Percentiles rank a stretch among this genome's conserved stretches.
Conservation (phyloP, 1,140 invertebrate genomes). For the Contarinia nasturtii region DNA sequence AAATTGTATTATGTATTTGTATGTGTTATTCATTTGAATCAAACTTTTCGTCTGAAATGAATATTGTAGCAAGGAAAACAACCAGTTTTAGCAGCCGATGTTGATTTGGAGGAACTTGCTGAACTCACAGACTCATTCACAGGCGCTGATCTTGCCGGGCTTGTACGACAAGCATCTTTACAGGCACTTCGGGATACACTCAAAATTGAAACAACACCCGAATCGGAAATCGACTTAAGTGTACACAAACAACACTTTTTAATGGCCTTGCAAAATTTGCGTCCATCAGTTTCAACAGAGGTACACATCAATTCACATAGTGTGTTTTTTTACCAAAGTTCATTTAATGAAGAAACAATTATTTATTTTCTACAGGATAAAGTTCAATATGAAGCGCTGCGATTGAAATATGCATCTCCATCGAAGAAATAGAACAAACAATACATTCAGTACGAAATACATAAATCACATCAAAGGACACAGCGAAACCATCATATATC, state of each 20-base stretch:
- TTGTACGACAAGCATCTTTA: slow-evolving; percentile 66
- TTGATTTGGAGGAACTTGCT: slow-evolving; percentile 53
- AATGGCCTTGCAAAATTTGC: slow-evolving; percentile 13
- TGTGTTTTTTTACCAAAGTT: no score
- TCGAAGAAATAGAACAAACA: no score
- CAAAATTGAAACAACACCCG: slow-evolving; percentile 7
- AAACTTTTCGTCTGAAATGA: neutral
- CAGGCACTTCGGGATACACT: slow-evolving; percentile 52
- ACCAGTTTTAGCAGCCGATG: slow-evolving; percentile 54
- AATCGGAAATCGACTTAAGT: slow-evolving; percentile 7
- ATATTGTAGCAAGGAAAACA: slow-evolving; percentile 45
- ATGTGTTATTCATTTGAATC: slow-evolving; percentile 2
- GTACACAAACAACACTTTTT: slow-evolving; percentile 16
- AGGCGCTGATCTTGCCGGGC: slow-evolving; percentile 79
- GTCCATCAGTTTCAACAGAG: slow-evolving; percentile 18
- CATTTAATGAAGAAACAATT: no score
- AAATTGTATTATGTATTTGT: slow-evolving; percentile 1
- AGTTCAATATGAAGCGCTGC: no score
- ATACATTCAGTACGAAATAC: neutral
- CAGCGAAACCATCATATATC: no score
- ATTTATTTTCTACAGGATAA: no score
- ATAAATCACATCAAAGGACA: no score
- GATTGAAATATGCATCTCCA: no score
- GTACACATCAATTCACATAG: slow-evolving; percentile 7
- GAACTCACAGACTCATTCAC: slow-evolving; percentile 58